phyloP scores from a whole-genome alignment of 2,113 vertebrate genomes.

The Tichodroma muraria region DNA sequence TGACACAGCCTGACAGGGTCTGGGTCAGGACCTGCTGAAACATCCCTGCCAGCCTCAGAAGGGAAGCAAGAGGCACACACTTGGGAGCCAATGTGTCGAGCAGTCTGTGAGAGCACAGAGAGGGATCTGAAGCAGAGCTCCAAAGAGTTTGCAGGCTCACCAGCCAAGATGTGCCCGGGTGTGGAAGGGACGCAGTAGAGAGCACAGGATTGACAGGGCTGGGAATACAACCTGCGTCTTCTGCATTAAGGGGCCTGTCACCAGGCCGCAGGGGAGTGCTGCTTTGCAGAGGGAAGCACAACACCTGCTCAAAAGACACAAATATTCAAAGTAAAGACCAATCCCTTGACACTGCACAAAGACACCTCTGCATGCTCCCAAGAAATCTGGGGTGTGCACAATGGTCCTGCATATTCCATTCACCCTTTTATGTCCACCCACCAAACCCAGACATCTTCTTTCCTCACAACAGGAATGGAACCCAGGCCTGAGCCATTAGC shows the following conservation, averaged over 20 bases:
- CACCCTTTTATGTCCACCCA: accelerated
- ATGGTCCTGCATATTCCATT: not conserved
- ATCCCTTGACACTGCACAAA: not conserved
- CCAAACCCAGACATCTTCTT: not conserved
- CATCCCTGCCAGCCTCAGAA: not conserved
- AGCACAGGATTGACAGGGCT: slow-evolving; percentile 23
- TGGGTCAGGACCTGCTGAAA: not conserved
- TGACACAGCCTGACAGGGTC: not conserved
- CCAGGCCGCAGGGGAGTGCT: not conserved
- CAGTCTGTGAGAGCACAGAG: not conserved
- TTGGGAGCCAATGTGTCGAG: not conserved
- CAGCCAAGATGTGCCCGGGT: not conserved
- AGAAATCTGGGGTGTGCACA: not conserved
- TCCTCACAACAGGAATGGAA: not conserved
- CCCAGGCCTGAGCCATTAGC: not conserved
- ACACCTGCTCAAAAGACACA: slow-evolving; percentile 23
- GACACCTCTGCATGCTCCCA: not conserved
- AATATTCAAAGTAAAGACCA: not conserved
- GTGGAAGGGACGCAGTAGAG: not conserved
- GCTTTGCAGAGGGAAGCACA: not conserved
- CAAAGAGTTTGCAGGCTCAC: not conserved
- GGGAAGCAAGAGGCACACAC: not conserved
- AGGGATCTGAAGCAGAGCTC: not conserved
- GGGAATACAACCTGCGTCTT: not conserved
- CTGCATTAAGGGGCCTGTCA: slow-evolving; percentile 30